Evolutionary conservation across 2,797 vertebrate species (phyloP), one percentile per base, ranked within the genome.

Genomic region (Eulemur rubriventer): DNA sequence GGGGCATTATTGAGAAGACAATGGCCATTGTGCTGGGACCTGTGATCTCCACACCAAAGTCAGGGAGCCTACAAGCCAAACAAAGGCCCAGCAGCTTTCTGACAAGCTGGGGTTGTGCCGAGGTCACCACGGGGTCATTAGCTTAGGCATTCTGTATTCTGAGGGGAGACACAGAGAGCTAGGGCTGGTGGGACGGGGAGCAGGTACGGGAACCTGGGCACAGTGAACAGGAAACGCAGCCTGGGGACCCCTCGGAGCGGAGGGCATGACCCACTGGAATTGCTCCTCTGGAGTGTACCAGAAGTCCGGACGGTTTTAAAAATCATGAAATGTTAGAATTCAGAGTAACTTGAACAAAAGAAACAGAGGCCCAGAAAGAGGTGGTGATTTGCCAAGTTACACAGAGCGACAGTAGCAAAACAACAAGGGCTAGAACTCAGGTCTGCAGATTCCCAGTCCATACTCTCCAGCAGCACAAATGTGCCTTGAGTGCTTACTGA

Each of bases 41-140:
- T 99, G 99, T 99, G 99, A 99, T 99, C 99, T 98, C 98, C 99
- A 99, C 99, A 99, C 99, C 99, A 99, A 99, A 98, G 98, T 98
- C 99, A 99, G 98, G 98, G 98, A 98, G 98, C 98, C 99, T 98
- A 97, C 97, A 98, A 97, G 96, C 98, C 97, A 98, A 98, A 99
- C 98, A 99, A 99, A 99, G 98, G 98, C 95, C 67, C 98, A 98
- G 98, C 97, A 96, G 98, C 98, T 98, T 97, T 98, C 97, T 99
- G 98, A 98, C 98, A 98, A 93, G 98, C 59, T 63, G 96, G 97
- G 98, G 99, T 99, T 98, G 98, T 98, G 92, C 97, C 94, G 98
- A 98, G 99, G 98, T 99, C 99, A 99, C 97, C 48, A 43, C 76
- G 26, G 98, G 99, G 99, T 99, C 99, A 98, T 96, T 93, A 89